A percentile compares a stretch with the other conserved stretches of the same genome.
phyloP scores from a whole-genome alignment of 2,113 vertebrate genomes.

The Archilochus colubris region DNA sequence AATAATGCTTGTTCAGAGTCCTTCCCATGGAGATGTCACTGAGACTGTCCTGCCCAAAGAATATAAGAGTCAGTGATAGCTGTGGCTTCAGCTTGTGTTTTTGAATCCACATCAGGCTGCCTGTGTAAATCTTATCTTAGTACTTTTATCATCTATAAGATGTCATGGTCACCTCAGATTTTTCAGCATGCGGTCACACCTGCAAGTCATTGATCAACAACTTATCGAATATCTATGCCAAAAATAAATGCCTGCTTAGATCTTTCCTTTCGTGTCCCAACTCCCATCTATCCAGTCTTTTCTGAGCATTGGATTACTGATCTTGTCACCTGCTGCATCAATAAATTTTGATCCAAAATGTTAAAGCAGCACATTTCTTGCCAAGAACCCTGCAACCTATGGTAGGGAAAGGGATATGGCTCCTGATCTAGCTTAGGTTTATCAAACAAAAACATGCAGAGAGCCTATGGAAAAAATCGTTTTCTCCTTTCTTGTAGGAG shows the following conservation, averaged over 20 bases:
- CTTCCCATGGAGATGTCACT: constrained; percentile 9
- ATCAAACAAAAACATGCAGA: not conserved
- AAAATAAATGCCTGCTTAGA: constrained; percentile 30
- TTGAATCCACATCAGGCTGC: not conserved
- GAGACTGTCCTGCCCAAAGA: not conserved
- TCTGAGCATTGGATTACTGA: constrained; percentile 38
- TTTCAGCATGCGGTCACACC: constrained; percentile 16
- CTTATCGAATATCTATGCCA: constrained; percentile 1
- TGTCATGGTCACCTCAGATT: constrained; percentile 1
- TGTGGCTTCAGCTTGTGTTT: not conserved
- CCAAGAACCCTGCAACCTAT: not conserved
- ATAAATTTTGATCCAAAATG: constrained; percentile 54
- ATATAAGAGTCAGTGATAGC: not conserved
- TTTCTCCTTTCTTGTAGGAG: not conserved
- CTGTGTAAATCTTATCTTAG: not conserved
- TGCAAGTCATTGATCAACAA: constrained; percentile 44
- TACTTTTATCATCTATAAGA: not conserved
- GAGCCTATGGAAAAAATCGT: not conserved
- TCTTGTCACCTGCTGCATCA: constrained; percentile 58
- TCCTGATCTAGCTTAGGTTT: not conserved
- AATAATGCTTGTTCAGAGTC: not conserved
- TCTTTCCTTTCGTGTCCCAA: not conserved
- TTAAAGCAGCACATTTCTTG: constrained; percentile 37
- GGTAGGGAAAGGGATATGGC: not conserved
- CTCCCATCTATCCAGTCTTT: constrained; percentile 1